Base-by-base conservation (phyloP, 2,888 invertebrate genomes). In the Gastracanthus pulcherrimus region DNA sequence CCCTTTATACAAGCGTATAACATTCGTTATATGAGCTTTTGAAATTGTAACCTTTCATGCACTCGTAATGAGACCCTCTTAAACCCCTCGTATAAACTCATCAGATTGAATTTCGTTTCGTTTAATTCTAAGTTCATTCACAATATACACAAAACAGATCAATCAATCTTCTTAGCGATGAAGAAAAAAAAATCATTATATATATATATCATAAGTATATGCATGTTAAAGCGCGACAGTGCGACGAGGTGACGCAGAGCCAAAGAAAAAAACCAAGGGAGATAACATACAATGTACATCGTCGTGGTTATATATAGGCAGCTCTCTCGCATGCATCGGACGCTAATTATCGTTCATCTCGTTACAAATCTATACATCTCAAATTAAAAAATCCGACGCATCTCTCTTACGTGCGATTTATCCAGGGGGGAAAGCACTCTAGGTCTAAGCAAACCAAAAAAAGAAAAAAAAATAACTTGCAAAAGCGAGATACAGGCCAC, bases 121-220 rank as follows among this genome's bases (percentile, higher is more conserved):
- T 74, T 80, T 76, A 70, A 80, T 80, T 71, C 55, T 80, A 76
- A 55, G n/a, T 69, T 38, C 29, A 69, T 60, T 48, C 7, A 69
- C 38, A 74, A 75, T 71, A 55, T 80, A 76, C 45, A 81, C 29
- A 72, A 34, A n/a, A 66, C 76, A n/a, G 71, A 71, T 70, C 5
- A 48, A 75, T 62, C 34, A 64, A 64, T 45, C 34, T 31, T 66
- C 45, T 70, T 23, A 83, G 83, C 84, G 81, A 86, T 83, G 80
- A 82, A 84, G 81, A 85, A 70, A 64, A 51, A 71, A 71, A 51
- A 29, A 31, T n/a, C n/a, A n/a, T n/a, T n/a, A 31, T 41, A 34
- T 48, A n/a, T 62, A 45, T 31, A 7, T 58, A 51, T 36, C 41
- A 60, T 62, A 69, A 62, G 11, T 72, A 64, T 36, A 36, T 48